A percentile compares a stretch with the other conserved stretches of the same genome.
These are phyloP conservation scores for Pristionchus mayeri DNA, from an alignment of 2,888 invertebrate species.

Conservation along the genomic window DNA sequence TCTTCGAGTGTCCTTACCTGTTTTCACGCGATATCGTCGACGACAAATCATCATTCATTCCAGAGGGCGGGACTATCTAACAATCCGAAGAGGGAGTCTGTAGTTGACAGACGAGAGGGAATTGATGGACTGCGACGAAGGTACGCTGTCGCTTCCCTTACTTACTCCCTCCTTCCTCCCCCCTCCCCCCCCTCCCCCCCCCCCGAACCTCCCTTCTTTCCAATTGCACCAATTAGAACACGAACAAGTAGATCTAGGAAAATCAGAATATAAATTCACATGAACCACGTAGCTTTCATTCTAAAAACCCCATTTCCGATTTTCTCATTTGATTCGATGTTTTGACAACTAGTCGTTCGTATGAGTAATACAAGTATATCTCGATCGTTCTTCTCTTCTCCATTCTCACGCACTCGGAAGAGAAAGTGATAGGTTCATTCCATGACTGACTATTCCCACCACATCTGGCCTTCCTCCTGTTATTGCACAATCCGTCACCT, in stretches of 20 bases:
- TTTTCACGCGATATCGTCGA: not conserved
- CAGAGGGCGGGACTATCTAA: not conserved
- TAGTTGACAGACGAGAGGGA: not conserved
- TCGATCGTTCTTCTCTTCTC: not conserved
- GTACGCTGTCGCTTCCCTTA: too few relatives aligned
- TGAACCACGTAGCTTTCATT: not conserved
- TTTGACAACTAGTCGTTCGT: not conserved
- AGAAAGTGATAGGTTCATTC: not conserved
- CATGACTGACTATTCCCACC: not conserved
- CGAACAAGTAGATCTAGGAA: too few relatives aligned
- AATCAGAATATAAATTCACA: not conserved
- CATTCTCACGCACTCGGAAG: not conserved
- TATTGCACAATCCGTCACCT: too few relatives aligned
- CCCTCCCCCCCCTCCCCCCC: not conserved
- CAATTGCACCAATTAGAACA: not conserved
- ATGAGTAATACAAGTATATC: not conserved
- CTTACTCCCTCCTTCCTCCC: not conserved
- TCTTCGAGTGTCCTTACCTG: not conserved
- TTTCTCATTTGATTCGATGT: not conserved
- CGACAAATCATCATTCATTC: not conserved
- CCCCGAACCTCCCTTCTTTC: too few relatives aligned
- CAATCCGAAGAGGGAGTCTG: constrained; percentile 1
- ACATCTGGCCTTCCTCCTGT: not conserved
- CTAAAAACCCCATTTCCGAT: too few relatives aligned
- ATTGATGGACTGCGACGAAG: constrained; percentile 37